phyloP scores from a whole-genome alignment of 2,113 vertebrate genomes.

The Ictalurus furcatus region DNA sequence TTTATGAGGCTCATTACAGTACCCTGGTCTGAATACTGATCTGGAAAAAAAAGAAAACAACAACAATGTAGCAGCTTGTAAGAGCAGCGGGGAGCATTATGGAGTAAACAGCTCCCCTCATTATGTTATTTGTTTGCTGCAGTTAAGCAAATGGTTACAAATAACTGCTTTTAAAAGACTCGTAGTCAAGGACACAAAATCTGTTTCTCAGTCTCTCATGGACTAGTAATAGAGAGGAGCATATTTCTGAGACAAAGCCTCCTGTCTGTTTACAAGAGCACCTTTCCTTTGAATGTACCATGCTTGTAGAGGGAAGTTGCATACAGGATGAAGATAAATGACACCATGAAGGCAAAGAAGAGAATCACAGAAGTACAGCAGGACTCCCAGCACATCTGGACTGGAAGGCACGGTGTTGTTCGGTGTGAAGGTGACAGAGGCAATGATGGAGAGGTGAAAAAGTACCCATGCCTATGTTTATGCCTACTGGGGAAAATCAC shows the following conservation, averaged over 20 bases:
- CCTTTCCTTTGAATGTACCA: not conserved
- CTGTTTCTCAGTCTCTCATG: not conserved
- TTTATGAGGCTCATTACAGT: not conserved
- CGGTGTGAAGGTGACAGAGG: not conserved
- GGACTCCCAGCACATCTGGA: not conserved
- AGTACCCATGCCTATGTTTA: not conserved
- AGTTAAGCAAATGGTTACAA: constrained; percentile 32
- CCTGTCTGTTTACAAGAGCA: not conserved
- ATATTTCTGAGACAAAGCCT: not conserved
- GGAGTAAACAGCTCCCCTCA: not conserved
- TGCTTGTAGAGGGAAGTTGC: not conserved
- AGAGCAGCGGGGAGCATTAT: not conserved
- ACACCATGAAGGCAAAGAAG: not conserved
- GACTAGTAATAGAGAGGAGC: not conserved
- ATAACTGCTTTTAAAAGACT: constrained; percentile 14
- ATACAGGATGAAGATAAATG: not conserved
- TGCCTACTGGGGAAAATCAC: not conserved
- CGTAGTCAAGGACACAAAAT: not conserved
- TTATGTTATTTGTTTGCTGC: constrained; percentile 22
- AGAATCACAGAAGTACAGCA: not conserved
- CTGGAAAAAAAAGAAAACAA: not conserved
- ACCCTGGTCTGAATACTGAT: not conserved
- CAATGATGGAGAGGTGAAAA: not conserved
- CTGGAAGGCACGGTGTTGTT: not conserved
- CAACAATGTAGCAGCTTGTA: constrained; percentile 17